phyloP scores from a whole-genome alignment of 2,797 vertebrate species.

The Anguilla pacifica region DNA sequence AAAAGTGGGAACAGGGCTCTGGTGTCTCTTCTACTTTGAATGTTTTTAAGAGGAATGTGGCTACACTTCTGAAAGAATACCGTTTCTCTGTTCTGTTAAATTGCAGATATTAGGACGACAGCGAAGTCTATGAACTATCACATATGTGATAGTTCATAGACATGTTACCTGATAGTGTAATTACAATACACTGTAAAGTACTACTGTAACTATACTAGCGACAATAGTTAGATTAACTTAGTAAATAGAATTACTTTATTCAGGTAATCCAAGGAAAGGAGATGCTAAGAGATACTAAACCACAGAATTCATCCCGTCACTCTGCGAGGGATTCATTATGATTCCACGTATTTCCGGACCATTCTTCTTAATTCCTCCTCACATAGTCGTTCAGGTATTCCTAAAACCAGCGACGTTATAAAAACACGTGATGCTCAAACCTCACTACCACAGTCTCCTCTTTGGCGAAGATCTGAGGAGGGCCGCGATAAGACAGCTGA shows the following conservation, averaged over 20 bases:
- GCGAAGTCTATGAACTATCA: not conserved
- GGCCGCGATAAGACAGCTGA: not conserved
- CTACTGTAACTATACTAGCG: not conserved
- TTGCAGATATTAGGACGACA: not conserved
- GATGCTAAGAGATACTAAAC: not conserved
- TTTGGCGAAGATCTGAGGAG: not conserved
- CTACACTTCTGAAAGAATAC: not conserved
- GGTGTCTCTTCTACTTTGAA: too few relatives aligned
- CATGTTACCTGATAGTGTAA: not conserved
- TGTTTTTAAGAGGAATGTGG: too few relatives aligned
- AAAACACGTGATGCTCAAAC: not conserved
- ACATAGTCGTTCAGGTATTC: constrained; percentile 8
- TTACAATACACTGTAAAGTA: not conserved
- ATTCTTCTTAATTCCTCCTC: not conserved
- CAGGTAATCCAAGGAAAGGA: not conserved
- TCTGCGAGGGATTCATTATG: not conserved
- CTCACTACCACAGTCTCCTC: not conserved
- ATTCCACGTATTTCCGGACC: not conserved
- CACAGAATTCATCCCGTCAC: too few relatives aligned
- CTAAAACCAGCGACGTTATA: not conserved
- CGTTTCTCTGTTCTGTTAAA: not conserved
- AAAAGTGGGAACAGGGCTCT: not conserved
- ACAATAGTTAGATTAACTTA: not conserved
- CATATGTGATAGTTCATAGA: too few relatives aligned
- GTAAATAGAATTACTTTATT: not conserved